These are phyloP conservation scores for Molossus molossus DNA, from an alignment of 2,797 vertebrate species.

Conservation along the genomic window DNA sequence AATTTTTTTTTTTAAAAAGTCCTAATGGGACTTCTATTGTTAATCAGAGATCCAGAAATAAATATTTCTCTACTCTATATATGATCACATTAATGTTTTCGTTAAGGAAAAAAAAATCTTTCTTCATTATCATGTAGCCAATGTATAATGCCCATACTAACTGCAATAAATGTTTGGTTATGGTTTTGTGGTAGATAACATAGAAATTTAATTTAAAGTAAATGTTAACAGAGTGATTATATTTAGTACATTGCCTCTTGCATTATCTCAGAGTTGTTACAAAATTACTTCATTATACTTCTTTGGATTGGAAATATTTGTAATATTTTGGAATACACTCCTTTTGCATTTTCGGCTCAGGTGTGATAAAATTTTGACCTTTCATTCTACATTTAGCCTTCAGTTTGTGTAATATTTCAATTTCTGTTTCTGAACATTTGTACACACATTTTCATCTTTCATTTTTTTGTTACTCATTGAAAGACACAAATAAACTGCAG, in stretches of 20 bases:
- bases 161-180: background rate
- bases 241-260: background rate
- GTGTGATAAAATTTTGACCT: background rate
- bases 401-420: background rate
- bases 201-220: background rate
- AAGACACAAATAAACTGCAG: background rate
- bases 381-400: background rate
- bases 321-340: background rate
- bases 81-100: background rate
- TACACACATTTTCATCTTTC: constrained; percentile 11
- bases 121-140: background rate
- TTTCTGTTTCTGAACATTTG: background rate
- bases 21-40: background rate
- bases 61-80: background rate
- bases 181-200: background rate
- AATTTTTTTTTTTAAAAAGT: background rate
- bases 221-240: background rate
- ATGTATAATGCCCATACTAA: background rate
- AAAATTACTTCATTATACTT: background rate
- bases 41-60: background rate
- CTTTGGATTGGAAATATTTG: background rate
- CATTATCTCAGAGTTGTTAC: background rate
- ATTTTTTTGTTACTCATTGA: background rate
- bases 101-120: background rate
- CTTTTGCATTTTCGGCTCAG: background rate